A percentile compares a stretch with the other conserved stretches of the same genome.
Evolutionary conservation across 2,888 invertebrate species (phyloP).

Genomic region (Lacanobia oleracea): DNA sequence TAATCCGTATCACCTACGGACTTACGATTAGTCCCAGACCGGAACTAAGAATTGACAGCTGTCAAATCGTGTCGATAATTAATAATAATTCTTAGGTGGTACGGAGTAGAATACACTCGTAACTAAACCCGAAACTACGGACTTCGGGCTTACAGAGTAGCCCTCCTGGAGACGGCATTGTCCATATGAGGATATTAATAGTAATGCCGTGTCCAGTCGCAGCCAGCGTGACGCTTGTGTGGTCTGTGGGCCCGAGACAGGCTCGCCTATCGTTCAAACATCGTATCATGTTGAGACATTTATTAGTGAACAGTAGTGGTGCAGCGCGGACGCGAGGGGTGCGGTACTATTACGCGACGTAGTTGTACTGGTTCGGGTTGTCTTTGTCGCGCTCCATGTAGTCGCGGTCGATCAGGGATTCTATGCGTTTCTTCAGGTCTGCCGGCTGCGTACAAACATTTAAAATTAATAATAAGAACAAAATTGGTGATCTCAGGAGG

Average conservation of each 20-base stretch:
- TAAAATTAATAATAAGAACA: background rate
- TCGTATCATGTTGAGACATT: constrained; percentile 48
- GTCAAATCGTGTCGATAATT: too few relatives aligned
- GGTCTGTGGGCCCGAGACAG: constrained; percentile 9
- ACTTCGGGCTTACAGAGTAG: too few relatives aligned
- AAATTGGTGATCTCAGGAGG: too few relatives aligned
- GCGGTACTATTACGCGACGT: constrained; percentile 95
- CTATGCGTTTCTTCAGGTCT: constrained; percentile 99
- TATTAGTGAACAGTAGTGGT: constrained; percentile 48
- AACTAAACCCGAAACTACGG: too few relatives aligned
- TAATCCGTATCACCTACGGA: too few relatives aligned
- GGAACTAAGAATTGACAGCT: too few relatives aligned
- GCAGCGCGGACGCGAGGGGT: constrained; percentile 31
- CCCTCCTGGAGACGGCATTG: background rate
- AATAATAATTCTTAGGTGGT: too few relatives aligned
- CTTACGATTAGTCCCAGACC: too few relatives aligned
- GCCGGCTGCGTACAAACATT: constrained; percentile 93
- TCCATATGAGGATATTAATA: too few relatives aligned
- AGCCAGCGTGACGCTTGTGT: background rate
- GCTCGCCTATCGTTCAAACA: constrained; percentile 47
- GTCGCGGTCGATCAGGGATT: constrained; percentile 99
- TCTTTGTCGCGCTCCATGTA: constrained; percentile 99
- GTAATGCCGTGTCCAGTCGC: background rate
- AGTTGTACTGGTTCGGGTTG: constrained; percentile 99
- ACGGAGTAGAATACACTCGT: too few relatives aligned